Percentiles rank a stretch among this genome's conserved stretches.
Conservation (phyloP, 2,113 vertebrate species). For the Tupaia tana region DNA sequence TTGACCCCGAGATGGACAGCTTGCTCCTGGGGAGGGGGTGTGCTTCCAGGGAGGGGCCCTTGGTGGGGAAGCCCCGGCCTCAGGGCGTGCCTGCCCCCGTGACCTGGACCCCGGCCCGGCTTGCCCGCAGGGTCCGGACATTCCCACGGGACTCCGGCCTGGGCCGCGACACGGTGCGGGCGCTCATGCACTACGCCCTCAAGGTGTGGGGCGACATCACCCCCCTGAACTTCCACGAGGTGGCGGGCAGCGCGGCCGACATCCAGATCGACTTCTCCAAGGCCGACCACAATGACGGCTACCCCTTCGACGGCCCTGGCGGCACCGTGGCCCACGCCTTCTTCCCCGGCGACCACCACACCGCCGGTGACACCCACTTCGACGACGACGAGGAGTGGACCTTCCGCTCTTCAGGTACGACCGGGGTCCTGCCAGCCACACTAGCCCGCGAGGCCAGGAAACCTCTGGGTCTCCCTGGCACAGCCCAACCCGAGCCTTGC, state of each 20-base stretch:
- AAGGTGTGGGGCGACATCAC: slow-evolving; percentile 98
- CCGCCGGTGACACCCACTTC: slow-evolving; percentile 95
- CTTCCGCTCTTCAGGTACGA: slow-evolving; percentile 94
- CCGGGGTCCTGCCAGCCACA: too few relatives aligned
- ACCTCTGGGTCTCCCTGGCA: too few relatives aligned
- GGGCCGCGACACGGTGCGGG: slow-evolving; percentile 94
- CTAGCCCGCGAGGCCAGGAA: not conserved
- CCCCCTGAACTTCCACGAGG: slow-evolving; percentile 97
- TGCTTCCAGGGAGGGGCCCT: not conserved
- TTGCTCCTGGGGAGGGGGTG: accelerated
- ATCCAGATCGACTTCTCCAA: slow-evolving; percentile 98
- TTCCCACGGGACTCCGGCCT: slow-evolving; percentile 94
- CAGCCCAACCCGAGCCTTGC: too few relatives aligned
- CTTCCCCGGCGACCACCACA: slow-evolving; percentile 93
- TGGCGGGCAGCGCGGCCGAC: slow-evolving; percentile 93
- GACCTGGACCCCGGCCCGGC: not conserved
- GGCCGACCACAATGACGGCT: slow-evolving; percentile 94
- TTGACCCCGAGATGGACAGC: not conserved
- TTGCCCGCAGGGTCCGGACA: slow-evolving; percentile 90
- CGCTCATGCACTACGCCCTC: slow-evolving; percentile 96
- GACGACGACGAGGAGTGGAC: slow-evolving; percentile 97
- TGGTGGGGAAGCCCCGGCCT: too few relatives aligned
- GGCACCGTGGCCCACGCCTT: slow-evolving; percentile 97
- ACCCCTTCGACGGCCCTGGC: slow-evolving; percentile 96
- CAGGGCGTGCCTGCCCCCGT: too few relatives aligned